Base-by-base conservation (phyloP, 2,113 vertebrate genomes). In the Euleptes europaea region DNA sequence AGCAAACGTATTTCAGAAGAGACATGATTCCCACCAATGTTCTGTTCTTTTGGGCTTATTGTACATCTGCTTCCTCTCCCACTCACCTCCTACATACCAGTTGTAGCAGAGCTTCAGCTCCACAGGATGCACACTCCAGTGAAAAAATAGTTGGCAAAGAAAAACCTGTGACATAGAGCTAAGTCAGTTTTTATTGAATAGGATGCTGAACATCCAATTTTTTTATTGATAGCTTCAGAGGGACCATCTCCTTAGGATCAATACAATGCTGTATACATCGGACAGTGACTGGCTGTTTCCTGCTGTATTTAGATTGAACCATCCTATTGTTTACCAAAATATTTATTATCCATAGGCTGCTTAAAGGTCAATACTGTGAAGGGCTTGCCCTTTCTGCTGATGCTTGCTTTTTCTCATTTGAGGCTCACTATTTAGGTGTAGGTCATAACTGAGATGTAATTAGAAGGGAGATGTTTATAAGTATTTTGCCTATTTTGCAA, bases 61-160 rank as follows among this genome's bases (percentile, higher is more conserved):
- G 79, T 74, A 49, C 88, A 82, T 90, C 90, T 93, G 92, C 86
- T 91, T 86, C 87, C 88, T 90, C 87, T 83, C 91, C 91, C 74
- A 86, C 82, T 90, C 54, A 19, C 57, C 82, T 88, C 95, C 94
- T 57, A 88, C 89, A 1, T 4, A 15, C 35, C 1, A 38, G 84
- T 90, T 88, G 92, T 72, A 85, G 85, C 83, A 78, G 81, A 81
- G 83, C 38, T 3, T 0, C 85, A 80, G n/a, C 76, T 85, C n/a
- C 28, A 60, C 51, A 72, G 76, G 44, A 78, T 54, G 79, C 54
- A 73, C 13, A 80, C 23, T 60, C 42, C 21, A 66, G 38, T 38
- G 42, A 65, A 47, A 65, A 80, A 72, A 65, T 65, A 79, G 40
- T 80, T 76, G 85, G 82, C 51, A 74, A 76, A 28, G 38, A 35